Conservation (phyloP, 2,797 vertebrate genomes). For the Coendou prehensilis region DNA sequence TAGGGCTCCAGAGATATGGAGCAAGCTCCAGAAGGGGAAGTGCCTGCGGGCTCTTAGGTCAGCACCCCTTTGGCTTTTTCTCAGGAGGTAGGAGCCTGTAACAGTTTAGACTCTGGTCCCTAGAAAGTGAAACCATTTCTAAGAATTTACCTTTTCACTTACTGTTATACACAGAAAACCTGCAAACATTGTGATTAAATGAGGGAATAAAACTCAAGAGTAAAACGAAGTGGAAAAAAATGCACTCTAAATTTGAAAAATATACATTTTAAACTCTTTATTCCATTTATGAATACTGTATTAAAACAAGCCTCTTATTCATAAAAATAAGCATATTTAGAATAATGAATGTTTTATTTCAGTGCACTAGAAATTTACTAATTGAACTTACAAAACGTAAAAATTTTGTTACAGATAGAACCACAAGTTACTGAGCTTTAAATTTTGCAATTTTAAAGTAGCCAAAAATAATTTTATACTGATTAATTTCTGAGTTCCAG, state of each 20-base stretch:
- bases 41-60: background rate
- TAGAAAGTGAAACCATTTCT: background rate
- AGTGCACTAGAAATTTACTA: background rate
- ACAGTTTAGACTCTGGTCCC: background rate
- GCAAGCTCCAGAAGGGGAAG: background rate
- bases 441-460: slow-evolving; percentile 28
- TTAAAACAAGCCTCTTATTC: background rate
- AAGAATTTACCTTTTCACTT: background rate
- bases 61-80: background rate
- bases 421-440: background rate
- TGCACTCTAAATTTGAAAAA: background rate
- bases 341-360: slow-evolving; percentile 11
- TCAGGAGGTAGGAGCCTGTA: background rate
- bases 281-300: background rate
- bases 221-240: background rate
- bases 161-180: background rate
- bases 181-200: background rate
- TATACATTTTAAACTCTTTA: background rate
- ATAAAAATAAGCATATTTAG: slow-evolving; percentile 37
- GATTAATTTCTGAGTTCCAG: slow-evolving; percentile 23
- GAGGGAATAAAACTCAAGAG: background rate
- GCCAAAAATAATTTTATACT: background rate
- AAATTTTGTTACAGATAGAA: slow-evolving; percentile 34
- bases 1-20: background rate
- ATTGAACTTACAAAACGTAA: background rate